phyloP scores from a whole-genome alignment of 2,113 vertebrate genomes.

The Chionodraco myersi region DNA sequence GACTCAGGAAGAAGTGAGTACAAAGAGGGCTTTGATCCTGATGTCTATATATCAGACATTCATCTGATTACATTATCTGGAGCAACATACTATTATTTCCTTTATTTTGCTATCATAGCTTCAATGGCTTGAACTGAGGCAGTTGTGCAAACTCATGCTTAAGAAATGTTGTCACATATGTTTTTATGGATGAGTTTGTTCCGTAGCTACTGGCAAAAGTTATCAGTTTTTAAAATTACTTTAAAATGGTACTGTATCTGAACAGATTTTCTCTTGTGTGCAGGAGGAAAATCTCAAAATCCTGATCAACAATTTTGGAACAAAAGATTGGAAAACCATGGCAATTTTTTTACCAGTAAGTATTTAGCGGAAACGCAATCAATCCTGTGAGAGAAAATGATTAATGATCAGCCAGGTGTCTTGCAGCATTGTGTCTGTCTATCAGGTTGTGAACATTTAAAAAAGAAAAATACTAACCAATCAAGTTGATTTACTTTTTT shows the following conservation, averaged over 20 bases:
- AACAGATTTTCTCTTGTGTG: constrained; percentile 37
- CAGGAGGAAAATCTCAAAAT: constrained; percentile 92
- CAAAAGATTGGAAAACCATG: constrained; percentile 91
- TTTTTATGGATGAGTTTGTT: not conserved
- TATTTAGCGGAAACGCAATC: constrained; percentile 34
- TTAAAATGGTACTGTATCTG: not conserved
- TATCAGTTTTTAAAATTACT: not conserved
- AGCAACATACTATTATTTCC: not conserved
- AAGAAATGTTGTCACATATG: not conserved
- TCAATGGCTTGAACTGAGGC: not conserved
- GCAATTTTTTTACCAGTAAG: constrained; percentile 92
- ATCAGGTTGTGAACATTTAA: no score
- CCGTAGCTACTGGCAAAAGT: not conserved
- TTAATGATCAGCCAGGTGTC: not conserved
- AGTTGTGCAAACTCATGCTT: not conserved
- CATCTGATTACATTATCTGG: not conserved
- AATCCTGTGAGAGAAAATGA: not conserved
- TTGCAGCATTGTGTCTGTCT: not conserved
- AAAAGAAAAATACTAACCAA: not conserved
- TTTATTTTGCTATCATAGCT: not conserved
- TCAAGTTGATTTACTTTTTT: not conserved
- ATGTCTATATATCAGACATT: not conserved
- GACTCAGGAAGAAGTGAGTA: constrained; percentile 89
- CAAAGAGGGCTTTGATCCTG: not conserved
- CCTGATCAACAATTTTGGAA: constrained; percentile 88